phyloP scores from a whole-genome alignment of 2,888 invertebrate species.

The Orthosia cruda region DNA sequence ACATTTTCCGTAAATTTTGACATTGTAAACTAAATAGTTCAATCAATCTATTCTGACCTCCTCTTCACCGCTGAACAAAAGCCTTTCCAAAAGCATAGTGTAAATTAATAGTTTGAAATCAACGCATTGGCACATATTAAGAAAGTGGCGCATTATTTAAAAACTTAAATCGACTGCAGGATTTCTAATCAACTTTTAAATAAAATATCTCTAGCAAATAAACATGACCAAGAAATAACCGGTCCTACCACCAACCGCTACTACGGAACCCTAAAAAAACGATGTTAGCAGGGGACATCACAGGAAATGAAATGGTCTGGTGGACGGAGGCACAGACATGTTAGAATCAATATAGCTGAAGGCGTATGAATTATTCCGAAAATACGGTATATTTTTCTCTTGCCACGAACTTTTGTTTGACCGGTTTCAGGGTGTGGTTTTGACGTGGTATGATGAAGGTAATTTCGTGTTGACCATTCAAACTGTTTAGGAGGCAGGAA shows the following conservation, averaged over 20 bases:
- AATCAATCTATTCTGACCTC: no score
- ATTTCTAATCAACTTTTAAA: not conserved
- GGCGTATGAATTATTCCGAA: constrained; percentile 55
- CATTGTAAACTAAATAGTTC: no score
- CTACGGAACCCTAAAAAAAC: constrained; percentile 52
- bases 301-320: constrained; percentile 77
- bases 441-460: constrained; percentile 10
- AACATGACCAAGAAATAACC: not conserved
- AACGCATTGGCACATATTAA: no score
- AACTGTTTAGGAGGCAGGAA: no score
- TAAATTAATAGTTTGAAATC: no score
- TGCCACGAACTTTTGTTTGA: constrained; percentile 16
- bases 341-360: constrained; percentile 61
- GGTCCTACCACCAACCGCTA: not conserved
- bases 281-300: constrained; percentile 57
- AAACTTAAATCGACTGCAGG: no score
- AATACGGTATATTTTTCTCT: constrained; percentile 42
- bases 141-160: no score
- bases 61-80: no score
- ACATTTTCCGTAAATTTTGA: no score
- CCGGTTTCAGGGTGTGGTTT: not conserved
- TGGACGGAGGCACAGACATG: constrained; percentile 57
- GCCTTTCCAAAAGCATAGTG: no score
- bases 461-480: not conserved
- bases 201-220: not conserved